These are phyloP conservation scores for Diplolepis rosae DNA, from an alignment of 2,888 invertebrate species.

Conservation along the genomic window DNA sequence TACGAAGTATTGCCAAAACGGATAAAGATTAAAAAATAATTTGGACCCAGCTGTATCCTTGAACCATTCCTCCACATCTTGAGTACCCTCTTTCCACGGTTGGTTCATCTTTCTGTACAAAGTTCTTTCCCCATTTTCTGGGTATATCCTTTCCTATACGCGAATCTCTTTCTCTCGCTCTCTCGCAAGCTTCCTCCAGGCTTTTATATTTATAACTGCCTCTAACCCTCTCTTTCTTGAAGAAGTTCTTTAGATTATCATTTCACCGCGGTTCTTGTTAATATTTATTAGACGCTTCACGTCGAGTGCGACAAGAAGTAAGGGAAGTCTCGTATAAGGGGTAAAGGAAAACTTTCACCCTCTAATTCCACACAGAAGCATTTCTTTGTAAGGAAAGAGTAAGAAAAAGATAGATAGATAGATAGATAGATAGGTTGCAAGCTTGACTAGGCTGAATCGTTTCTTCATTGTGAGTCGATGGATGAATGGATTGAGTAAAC, in stretches of 20 bases:
- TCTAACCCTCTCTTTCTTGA: conserved; percentile 37
- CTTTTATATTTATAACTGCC: conserved; percentile 36
- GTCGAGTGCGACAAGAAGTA: conserved; percentile 52
- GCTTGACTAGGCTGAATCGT: neutral
- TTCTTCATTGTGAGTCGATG: conserved; percentile 10
- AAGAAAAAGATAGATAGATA: neutral
- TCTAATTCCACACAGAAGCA: conserved; percentile 47
- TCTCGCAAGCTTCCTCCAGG: conserved; percentile 29
- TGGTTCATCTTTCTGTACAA: neutral
- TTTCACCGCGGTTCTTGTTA: conserved; percentile 67
- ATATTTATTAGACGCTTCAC: conserved; percentile 67
- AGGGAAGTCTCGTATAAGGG: conserved; percentile 48
- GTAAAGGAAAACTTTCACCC: conserved; percentile 60
- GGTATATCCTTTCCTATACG: too few relatives aligned
- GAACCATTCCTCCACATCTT: conserved; percentile 35
- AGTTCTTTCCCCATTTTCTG: conserved; percentile 30
- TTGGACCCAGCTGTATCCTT: conserved; percentile 60
- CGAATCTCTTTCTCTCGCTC: conserved; percentile 36
- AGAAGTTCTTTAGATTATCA: conserved; percentile 68
- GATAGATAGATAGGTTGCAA: conserved; percentile 24
- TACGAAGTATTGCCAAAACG: conserved; percentile 35
- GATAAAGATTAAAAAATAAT: conserved; percentile 64
- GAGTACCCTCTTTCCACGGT: conserved; percentile 22
- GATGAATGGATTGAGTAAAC: conserved; percentile 1
- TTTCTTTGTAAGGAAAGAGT: neutral